Base-by-base conservation (phyloP, 2,888 invertebrate species). In the Catonia carolina region DNA sequence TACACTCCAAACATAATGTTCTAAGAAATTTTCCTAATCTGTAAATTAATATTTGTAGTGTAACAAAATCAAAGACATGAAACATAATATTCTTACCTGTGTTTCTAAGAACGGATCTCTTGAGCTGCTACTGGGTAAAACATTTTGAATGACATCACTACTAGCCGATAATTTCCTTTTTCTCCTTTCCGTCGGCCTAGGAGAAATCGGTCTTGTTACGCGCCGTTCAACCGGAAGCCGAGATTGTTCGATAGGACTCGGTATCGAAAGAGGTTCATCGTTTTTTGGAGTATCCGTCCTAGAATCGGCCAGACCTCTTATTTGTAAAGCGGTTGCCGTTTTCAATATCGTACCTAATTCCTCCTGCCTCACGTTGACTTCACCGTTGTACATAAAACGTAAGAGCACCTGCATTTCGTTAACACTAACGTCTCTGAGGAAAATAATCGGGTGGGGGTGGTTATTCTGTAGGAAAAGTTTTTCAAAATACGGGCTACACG, bases 401-500 rank as follows among this genome's bases (percentile, higher is more conserved):
- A 91, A 79, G 71, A 91, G 78, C 65, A 89, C 89, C 75, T 88
- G 89, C 81, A 91, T 89, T 77, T 91, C 90, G 72, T 84, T 84
- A 72, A 84, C 86, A 77, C 88, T 83, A 72, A 92, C 90, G 84
- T 91, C 91, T 82, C 89, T 90, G 71, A 92, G 82, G 76, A 90
- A 90, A 76, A 92, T 90, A 72, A 92, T 91, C 60, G 90, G 91
- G 77, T 91, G 91, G 70, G 90, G 90, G 77, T 91, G 90, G 53
- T 61, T 63, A 74, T 90, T 91, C 76, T 89, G 87, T 70, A 89
- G 81, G 76, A 91, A 89, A 78, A 92, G 85, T 73, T 81, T 89
- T 79, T 93, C 91, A 76, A 93, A 93, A 78, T 92, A 93, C 64
- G 92, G 91, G 77, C 92, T 92, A 77, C 92, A 93, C 68, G 92